Base-by-base conservation (phyloP, 2,888 invertebrate genomes). In the Cosmia pyralina region DNA sequence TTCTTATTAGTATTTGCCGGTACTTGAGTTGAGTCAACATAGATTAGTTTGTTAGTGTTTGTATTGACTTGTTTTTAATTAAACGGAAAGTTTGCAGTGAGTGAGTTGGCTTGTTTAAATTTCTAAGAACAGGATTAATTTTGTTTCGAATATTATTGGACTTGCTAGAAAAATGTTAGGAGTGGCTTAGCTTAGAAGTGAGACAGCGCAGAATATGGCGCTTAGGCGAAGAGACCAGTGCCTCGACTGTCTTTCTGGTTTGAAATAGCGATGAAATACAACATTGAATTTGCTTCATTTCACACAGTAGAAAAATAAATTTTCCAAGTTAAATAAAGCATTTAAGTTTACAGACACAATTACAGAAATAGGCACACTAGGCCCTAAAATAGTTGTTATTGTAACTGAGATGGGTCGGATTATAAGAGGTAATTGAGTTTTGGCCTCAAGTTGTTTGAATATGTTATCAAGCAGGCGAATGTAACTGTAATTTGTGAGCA, bases 361-460 rank as follows among this genome's bases (percentile, higher is more conserved):
- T 80, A 80, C 62, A 75, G 77, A 72, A 78, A 77, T 74, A 75
- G 44, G 58, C 52, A 52, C 73, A 75, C 55, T 73, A 68, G 62
- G 28, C 67, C 53, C 60, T 80, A 59, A 81, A 74, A 82, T 74
- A 73, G 77, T 75, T 79, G 77, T 87, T 80, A 83, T 64, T 58
- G 70, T 72, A 65, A 75, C 81, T 53, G 68, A 81, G 78, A 84
- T 74, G 81, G 85, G 83, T 85, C 69, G 83, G 83, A 85, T 87
- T 87, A 85, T 80, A 81, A 72, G 77, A 85, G 81, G 72, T 86
- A 86, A 86, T 86, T 77, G 85, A 83, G 85, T 86, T 86, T 73
- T 76, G 72, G 62, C 69, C 76, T 72, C 63, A 79, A 87, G 58
- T 83, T 80, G 84, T 85, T 83, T 87, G 85, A 86, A 80, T 82